phyloP scores from a whole-genome alignment of 2,797 vertebrate genomes.

The Strix occidentalis region DNA sequence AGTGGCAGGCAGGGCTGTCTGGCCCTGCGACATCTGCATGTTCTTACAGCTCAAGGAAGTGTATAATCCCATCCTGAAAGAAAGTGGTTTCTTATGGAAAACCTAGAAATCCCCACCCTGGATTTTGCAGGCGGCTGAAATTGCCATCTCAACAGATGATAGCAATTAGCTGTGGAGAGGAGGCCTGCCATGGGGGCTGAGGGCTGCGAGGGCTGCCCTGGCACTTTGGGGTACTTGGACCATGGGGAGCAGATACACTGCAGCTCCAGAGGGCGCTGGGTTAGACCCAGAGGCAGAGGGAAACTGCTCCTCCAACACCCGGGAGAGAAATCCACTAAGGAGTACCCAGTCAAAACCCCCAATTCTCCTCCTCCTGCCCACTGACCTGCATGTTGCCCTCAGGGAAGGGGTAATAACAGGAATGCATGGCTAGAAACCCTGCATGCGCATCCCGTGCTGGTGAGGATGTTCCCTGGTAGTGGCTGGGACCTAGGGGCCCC shows the following conservation, averaged over 20 bases:
- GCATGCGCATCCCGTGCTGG: fast-evolving
- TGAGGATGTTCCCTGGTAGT: neutral
- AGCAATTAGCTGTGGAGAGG: neutral
- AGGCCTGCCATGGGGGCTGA: neutral
- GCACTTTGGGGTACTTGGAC: neutral
- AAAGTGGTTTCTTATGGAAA: constrained; percentile 24
- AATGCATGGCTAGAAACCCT: neutral
- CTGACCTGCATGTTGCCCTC: neutral
- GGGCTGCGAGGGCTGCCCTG: fast-evolving
- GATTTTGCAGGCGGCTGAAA: neutral
- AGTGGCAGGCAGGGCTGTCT: neutral
- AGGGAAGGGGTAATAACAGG: neutral
- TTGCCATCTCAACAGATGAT: neutral
- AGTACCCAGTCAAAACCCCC: neutral
- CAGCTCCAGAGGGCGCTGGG: neutral
- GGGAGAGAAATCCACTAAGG: neutral
- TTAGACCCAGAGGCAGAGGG: neutral
- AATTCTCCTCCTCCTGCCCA: neutral
- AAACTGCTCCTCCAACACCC: neutral
- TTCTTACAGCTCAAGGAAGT: neutral
- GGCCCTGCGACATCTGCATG: neutral
- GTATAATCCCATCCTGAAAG: constrained; percentile 17
- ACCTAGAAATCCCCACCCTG: neutral
- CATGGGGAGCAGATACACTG: fast-evolving
- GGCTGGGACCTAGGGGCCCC: neutral